Percentiles rank a stretch among this genome's conserved stretches.
These are phyloP conservation scores for Epiblema foenella DNA, from an alignment of 2,888 invertebrate species.

Conservation along the genomic window DNA sequence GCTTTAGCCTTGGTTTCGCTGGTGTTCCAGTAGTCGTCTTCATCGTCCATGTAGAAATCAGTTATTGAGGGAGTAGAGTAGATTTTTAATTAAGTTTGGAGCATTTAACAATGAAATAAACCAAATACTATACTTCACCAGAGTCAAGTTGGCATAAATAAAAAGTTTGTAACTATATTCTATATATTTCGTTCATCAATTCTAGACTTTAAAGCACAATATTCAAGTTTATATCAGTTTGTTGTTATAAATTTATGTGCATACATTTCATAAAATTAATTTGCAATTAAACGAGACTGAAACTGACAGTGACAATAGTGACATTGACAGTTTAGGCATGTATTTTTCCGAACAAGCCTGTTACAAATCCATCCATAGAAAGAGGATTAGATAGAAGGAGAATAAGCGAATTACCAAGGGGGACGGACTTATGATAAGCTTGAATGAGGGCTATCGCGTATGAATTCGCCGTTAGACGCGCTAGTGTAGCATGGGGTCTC, in stretches of 20 bases:
- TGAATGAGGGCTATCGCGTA: too few species aligned
- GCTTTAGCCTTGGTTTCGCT: conserved; percentile 89
- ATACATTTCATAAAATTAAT: background rate
- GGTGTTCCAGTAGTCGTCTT: conserved; percentile 92
- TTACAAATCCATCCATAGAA: too few species aligned
- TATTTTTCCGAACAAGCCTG: background rate
- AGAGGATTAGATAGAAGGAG: too few species aligned
- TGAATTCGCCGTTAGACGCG: too few species aligned
- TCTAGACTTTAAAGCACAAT: fast-evolving
- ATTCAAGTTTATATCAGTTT: background rate
- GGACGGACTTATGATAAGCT: too few species aligned
- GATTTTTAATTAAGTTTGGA: background rate
- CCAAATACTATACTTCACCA: background rate
- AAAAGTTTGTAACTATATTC: background rate
- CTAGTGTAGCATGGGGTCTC: too few species aligned
- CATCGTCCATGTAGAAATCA: conserved; percentile 75
- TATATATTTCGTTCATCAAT: background rate
- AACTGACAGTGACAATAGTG: conserved; percentile 19
- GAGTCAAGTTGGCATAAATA: background rate
- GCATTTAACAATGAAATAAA: conserved; percentile 9
- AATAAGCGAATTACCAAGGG: too few species aligned
- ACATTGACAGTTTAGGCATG: background rate
- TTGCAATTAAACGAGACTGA: background rate
- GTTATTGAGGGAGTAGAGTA: background rate
- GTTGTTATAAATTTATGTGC: background rate